Evolutionary conservation across 30 jellyfish, hydroid and myxozoan species (phyloP).

Genomic region (Hydra vulgaris): DNA sequence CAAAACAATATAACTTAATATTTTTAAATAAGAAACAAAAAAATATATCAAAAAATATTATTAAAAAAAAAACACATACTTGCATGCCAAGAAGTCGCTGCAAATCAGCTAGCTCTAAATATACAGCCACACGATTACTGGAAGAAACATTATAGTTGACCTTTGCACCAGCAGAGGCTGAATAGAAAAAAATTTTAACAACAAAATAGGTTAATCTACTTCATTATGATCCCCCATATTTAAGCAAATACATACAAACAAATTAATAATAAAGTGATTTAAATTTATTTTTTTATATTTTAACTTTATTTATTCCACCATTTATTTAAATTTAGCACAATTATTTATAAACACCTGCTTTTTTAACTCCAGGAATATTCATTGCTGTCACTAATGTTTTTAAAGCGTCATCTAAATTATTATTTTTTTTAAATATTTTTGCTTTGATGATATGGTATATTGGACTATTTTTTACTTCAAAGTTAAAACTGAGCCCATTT

Average conservation of each 20-base stretch:
- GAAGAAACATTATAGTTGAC: constrained; percentile 9
- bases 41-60: too few species aligned
- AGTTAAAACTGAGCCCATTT: constrained; percentile 91
- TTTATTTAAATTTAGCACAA: too few species aligned
- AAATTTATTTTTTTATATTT: too few species aligned
- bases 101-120: constrained; percentile 82
- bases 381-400: constrained; percentile 64
- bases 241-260: too few species aligned
- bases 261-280: too few species aligned
- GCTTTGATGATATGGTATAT: constrained; percentile 88
- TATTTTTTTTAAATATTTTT: constrained; percentile 56
- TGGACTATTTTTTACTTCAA: constrained; percentile 89
- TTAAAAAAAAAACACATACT: constrained; percentile 9
- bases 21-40: too few species aligned
- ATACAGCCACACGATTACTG: constrained; percentile 66
- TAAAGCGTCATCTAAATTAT: constrained; percentile 64
- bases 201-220: too few species aligned
- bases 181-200: not conserved
- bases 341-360: constrained; percentile 12
- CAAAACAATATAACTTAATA: too few species aligned
- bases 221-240: too few species aligned
- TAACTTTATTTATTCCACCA: too few species aligned
- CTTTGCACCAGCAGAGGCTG: constrained; percentile 20
- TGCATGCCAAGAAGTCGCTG: constrained; percentile 56
- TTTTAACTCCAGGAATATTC: constrained; percentile 72